A percentile compares a stretch with the other conserved stretches of the same genome.
Conservation (phyloP, 2,113 vertebrate species). For the Lepus europaeus region DNA sequence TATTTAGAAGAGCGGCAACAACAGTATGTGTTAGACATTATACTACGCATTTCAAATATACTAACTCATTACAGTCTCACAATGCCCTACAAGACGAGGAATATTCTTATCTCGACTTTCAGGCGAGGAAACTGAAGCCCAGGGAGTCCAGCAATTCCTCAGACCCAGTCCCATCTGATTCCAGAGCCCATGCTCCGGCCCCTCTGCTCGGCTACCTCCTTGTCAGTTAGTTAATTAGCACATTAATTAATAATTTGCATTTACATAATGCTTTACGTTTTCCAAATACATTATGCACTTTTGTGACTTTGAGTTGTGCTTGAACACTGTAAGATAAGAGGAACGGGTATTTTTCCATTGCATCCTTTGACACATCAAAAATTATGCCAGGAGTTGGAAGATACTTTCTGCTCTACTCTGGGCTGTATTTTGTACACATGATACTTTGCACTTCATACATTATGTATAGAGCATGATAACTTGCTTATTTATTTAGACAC, state of each 20-base stretch:
- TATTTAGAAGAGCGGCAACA: not conserved
- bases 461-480: rapidly evolving
- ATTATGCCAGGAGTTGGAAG: not conserved
- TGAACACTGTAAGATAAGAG: not conserved
- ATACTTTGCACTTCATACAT: not conserved
- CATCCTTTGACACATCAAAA: not conserved
- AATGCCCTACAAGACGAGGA: not conserved
- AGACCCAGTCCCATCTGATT: not conserved
- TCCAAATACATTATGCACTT: not conserved
- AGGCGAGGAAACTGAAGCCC: not conserved
- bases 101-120: not conserved
- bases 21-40: not conserved
- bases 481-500: no score
- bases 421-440: rapidly evolving
- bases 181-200: not conserved
- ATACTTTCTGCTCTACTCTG: not conserved
- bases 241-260: not conserved
- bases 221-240: not conserved
- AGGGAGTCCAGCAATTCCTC: not conserved
- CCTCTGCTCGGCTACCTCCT: not conserved
- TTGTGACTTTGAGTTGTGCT: not conserved
- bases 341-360: not conserved
- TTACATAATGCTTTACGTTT: not conserved
- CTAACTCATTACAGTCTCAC: not conserved
- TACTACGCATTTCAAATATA: not conserved